phyloP scores from a whole-genome alignment of 1,140 invertebrate species.

The Drosophila nikananu region DNA sequence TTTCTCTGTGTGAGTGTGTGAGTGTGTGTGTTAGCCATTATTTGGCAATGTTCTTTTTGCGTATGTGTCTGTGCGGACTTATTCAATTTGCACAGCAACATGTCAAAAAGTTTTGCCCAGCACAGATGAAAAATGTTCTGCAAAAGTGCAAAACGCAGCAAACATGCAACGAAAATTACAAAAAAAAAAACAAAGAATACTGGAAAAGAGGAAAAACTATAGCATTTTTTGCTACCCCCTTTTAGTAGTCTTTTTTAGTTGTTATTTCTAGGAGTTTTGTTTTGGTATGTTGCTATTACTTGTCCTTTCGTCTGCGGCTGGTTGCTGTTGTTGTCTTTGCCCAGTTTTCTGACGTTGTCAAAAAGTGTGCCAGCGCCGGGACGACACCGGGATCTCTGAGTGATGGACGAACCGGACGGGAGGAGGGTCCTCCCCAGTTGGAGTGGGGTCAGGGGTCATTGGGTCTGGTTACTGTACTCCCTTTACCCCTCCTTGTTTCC shows the following conservation, averaged over 20 bases:
- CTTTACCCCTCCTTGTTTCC: background rate
- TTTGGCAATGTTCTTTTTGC: conserved; percentile 40
- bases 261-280: conserved; percentile 32
- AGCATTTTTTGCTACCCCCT: conserved; percentile 14
- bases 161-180: conserved; percentile 80
- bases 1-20: background rate
- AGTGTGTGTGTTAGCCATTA: conserved; percentile 64
- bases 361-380: conserved; percentile 76
- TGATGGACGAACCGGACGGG: conserved; percentile 64
- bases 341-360: conserved; percentile 70
- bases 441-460: conserved; percentile 49
- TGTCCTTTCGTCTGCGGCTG: conserved; percentile 76
- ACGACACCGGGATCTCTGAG: conserved; percentile 44
- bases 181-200: conserved; percentile 6
- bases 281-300: conserved; percentile 52
- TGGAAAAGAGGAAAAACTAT: background rate
- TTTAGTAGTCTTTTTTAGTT: conserved; percentile 16
- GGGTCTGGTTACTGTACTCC: conserved; percentile 6
- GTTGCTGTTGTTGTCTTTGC: conserved; percentile 55
- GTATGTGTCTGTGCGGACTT: conserved; percentile 64
- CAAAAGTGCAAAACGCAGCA: conserved; percentile 82
- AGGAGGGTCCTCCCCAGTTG: conserved; percentile 5
- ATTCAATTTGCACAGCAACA: conserved; percentile 83
- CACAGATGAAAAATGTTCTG: conserved; percentile 79
- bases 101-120: conserved; percentile 78